Evolutionary conservation across 2,888 invertebrate genomes (phyloP).

Genomic region (Baronia brevicornis): DNA sequence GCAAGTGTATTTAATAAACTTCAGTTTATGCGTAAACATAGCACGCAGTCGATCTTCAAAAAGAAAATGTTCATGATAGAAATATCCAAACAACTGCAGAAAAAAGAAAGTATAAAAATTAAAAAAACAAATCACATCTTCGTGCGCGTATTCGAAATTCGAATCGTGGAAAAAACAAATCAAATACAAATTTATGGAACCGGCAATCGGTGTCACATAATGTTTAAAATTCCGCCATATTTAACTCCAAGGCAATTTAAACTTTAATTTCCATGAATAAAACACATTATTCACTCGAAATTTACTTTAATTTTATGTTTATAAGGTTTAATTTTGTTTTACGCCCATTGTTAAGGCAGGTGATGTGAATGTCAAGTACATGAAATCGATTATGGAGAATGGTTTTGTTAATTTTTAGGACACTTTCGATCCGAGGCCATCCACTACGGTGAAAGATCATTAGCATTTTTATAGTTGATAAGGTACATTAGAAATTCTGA

Average conservation of each 20-base stretch:
- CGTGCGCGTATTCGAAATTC: constrained; percentile 42
- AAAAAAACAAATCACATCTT: constrained; percentile 44
- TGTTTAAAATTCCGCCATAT: constrained; percentile 24
- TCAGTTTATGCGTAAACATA: too few relatives aligned
- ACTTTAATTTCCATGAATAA: constrained; percentile 23
- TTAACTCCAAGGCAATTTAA: constrained; percentile 20
- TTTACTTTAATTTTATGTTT: not conserved
- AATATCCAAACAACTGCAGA: constrained; percentile 2
- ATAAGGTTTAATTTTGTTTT: constrained; percentile 5
- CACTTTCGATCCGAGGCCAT: constrained; percentile 53
- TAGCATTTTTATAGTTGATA: constrained; percentile 30
- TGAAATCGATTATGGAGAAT: constrained; percentile 57
- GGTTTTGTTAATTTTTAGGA: constrained; percentile 44
- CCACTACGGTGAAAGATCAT: constrained; percentile 42
- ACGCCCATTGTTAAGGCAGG: constrained; percentile 13
- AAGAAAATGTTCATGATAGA: too few relatives aligned
- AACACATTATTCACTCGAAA: constrained; percentile 25
- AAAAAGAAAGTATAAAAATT: constrained; percentile 21
- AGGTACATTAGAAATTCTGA: constrained; percentile 1
- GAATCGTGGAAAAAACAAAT: constrained; percentile 24
- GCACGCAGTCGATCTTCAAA: too few relatives aligned
- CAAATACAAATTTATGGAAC: constrained; percentile 10
- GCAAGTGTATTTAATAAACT: too few relatives aligned
- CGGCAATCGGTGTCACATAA: constrained; percentile 36
- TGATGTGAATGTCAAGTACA: constrained; percentile 65